Conservation (phyloP, 2,888 invertebrate species). For the Caenorhabditis doughertyi region DNA sequence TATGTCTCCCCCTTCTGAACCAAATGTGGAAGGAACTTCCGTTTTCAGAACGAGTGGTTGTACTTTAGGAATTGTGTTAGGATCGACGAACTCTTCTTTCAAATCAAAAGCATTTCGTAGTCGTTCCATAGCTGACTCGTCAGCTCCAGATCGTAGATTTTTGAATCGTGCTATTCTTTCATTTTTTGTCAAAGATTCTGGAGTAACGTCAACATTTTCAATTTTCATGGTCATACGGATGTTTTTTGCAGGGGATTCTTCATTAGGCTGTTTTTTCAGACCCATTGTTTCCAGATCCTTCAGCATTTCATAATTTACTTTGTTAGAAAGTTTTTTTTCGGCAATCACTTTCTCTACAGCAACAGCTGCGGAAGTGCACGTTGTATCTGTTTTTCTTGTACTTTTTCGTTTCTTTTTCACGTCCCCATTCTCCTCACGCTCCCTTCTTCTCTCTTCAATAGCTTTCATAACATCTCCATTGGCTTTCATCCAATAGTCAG, state of each 20-base stretch:
- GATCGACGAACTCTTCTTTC: slow-evolving; percentile 6
- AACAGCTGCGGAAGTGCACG: slow-evolving; percentile 86
- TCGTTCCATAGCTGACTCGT: slow-evolving; percentile 12
- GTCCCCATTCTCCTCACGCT: slow-evolving; percentile 83
- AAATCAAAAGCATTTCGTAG: slow-evolving; percentile 47
- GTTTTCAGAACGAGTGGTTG: background rate
- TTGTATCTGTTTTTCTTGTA: background rate
- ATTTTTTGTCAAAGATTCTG: slow-evolving; percentile 37
- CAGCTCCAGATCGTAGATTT: slow-evolving; percentile 18
- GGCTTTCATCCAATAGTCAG: slow-evolving; percentile 90
- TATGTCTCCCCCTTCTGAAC: background rate
- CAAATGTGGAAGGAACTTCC: background rate
- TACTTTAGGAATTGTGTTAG: background rate
- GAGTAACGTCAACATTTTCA: slow-evolving; percentile 15
- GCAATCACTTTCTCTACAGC: slow-evolving; percentile 96
- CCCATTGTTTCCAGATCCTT: slow-evolving; percentile 68
- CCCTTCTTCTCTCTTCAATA: slow-evolving; percentile 86
- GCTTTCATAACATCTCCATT: slow-evolving; percentile 92
- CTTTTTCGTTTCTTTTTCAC: slow-evolving; percentile 87
- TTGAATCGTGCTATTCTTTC: slow-evolving; percentile 30
- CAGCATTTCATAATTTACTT: slow-evolving; percentile 97
- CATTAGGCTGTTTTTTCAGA: background rate
- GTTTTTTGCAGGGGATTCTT: background rate
- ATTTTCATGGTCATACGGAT: slow-evolving; percentile 1
- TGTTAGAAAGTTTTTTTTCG: slow-evolving; percentile 95